phyloP scores from a whole-genome alignment of 2,113 vertebrate species.

The Macrotis lagotis region DNA sequence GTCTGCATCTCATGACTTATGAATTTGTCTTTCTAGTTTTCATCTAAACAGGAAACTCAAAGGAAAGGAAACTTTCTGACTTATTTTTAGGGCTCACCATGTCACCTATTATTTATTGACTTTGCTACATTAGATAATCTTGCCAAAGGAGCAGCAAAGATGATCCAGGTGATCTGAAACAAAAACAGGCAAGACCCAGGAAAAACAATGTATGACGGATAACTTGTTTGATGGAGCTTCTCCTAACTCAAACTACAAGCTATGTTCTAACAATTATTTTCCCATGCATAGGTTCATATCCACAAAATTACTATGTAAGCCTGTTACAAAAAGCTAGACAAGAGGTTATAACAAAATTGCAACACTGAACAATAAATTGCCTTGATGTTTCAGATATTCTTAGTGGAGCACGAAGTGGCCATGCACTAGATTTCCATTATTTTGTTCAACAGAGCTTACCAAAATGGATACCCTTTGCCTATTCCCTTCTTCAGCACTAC shows the following conservation, averaged over 20 bases:
- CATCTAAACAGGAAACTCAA: constrained; percentile 31
- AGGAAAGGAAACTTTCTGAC: constrained; percentile 24
- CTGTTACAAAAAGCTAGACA: not conserved
- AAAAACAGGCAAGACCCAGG: constrained; percentile 30
- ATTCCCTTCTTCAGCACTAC: constrained; percentile 41
- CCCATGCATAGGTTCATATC: not conserved
- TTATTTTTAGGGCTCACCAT: constrained; percentile 40
- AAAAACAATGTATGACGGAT: constrained; percentile 40
- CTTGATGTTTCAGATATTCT: constrained; percentile 47
- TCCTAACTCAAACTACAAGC: constrained; percentile 19
- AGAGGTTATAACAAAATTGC: not conserved
- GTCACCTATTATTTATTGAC: not conserved
- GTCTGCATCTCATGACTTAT: not conserved
- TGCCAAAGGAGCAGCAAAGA: constrained; percentile 36
- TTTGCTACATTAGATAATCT: constrained; percentile 44
- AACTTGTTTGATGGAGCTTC: not conserved
- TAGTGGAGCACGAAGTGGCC: constrained; percentile 44
- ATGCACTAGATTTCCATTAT: constrained; percentile 52
- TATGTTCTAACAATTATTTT: not conserved
- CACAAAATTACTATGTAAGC: constrained; percentile 11
- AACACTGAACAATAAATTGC: constrained; percentile 5
- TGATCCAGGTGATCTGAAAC: constrained; percentile 44
- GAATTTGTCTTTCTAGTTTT: constrained; percentile 27
- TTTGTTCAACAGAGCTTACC: constrained; percentile 66
- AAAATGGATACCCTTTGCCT: constrained; percentile 51